Evolutionary conservation across 2,113 vertebrate species (phyloP).

Genomic region (Plectropomus leopardus): DNA sequence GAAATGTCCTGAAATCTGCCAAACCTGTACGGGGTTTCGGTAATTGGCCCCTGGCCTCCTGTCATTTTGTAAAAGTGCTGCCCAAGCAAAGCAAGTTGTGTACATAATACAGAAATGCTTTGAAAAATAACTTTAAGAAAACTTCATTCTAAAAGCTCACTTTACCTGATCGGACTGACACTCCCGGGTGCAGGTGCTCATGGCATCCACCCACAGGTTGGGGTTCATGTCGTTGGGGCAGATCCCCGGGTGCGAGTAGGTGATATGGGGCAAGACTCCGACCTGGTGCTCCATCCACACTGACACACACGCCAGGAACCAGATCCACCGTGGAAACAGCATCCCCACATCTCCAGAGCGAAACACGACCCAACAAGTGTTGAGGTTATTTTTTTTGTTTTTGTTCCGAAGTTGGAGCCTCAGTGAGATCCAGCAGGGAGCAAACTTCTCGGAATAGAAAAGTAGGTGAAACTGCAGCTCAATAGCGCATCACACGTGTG

Average conservation of each 20-base stretch:
- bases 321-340: constrained; percentile 85
- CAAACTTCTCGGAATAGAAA: background rate
- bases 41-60: too few relatives aligned
- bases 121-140: background rate
- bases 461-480: background rate
- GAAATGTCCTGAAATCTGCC: too few relatives aligned
- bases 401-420: background rate
- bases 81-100: too few relatives aligned
- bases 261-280: constrained; percentile 82
- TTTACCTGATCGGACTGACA: constrained; percentile 94
- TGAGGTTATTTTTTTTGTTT: background rate
- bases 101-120: background rate
- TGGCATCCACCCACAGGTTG: constrained; percentile 98
- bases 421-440: constrained; percentile 2
- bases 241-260: constrained; percentile 93
- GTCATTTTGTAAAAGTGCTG: too few relatives aligned
- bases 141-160: too few relatives aligned
- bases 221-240: constrained; percentile 99
- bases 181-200: constrained; percentile 97
- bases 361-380: constrained; percentile 4
- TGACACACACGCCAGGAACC: constrained; percentile 84
- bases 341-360: constrained; percentile 87
- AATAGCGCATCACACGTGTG: constrained; percentile 27
- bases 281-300: constrained; percentile 82
- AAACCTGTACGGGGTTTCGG: too few relatives aligned